Conservation (phyloP, 2,113 vertebrate genomes). For the Hemiscyllium ocellatum region DNA sequence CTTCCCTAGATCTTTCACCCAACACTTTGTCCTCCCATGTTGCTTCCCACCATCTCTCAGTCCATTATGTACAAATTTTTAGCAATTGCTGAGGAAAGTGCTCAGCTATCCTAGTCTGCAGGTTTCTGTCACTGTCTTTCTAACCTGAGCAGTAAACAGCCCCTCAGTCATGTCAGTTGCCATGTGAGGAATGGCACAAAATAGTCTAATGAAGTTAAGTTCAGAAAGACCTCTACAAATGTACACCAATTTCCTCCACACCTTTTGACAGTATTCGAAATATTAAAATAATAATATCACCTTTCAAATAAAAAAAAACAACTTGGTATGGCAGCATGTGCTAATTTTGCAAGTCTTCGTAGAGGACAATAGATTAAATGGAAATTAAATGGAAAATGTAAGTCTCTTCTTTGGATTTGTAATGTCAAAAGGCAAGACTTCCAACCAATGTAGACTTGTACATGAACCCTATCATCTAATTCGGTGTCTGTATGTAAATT, state of each 20-base stretch:
- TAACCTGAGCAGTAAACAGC: background rate
- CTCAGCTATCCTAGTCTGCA: no score
- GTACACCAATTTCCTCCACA: background rate
- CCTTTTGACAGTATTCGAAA: background rate
- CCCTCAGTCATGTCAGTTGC: background rate
- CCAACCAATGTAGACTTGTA: background rate
- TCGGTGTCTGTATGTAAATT: background rate
- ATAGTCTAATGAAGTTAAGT: background rate
- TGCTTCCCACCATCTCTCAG: no score
- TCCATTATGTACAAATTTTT: no score
- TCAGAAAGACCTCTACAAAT: background rate
- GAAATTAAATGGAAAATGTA: background rate
- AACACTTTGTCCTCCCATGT: no score
- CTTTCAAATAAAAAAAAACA: background rate
- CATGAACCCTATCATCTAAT: background rate
- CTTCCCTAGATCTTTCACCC: background rate
- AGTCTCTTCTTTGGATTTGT: background rate
- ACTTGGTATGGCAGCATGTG: background rate
- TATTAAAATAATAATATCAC: background rate
- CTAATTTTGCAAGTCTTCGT: background rate
- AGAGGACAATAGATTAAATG: background rate
- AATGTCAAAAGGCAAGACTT: background rate
- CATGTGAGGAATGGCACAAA: background rate
- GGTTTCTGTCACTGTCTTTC: background rate
- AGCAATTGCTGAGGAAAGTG: no score